A percentile compares a stretch with the other conserved stretches of the same genome.
Conservation (phyloP, 2,113 vertebrate genomes). For the Coptodon bakossiorum region DNA sequence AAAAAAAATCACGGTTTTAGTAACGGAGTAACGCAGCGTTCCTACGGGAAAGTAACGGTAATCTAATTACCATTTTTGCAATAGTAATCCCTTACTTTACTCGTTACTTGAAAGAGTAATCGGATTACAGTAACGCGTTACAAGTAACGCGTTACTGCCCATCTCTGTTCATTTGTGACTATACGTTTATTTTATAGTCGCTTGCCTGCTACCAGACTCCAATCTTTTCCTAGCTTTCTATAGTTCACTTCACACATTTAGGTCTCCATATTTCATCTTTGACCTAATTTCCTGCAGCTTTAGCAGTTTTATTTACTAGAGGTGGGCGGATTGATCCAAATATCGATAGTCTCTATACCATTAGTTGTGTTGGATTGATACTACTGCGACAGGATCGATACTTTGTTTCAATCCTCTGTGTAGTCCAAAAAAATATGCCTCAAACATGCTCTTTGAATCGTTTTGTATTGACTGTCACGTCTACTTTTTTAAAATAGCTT, state of each 20-base stretch:
- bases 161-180: neutral
- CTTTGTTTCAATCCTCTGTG: neutral
- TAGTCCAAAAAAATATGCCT: neutral
- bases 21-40: no score
- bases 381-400: neutral
- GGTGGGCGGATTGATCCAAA: rapidly evolving
- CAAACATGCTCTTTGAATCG: neutral
- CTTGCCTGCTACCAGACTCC: neutral
- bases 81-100: no score
- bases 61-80: no score
- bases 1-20: no score
- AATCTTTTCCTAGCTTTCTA: neutral
- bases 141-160: no score
- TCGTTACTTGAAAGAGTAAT: no score
- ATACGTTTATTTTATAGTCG: neutral
- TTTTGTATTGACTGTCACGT: neutral
- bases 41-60: no score
- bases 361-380: neutral
- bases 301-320: neutral
- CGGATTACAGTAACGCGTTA: no score
- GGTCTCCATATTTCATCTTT: neutral
- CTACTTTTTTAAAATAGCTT: neutral
- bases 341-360: neutral
- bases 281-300: neutral
- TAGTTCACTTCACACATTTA: neutral